Conservation (phyloP, 2,888 invertebrate species). For the Apocheima hispidaria region DNA sequence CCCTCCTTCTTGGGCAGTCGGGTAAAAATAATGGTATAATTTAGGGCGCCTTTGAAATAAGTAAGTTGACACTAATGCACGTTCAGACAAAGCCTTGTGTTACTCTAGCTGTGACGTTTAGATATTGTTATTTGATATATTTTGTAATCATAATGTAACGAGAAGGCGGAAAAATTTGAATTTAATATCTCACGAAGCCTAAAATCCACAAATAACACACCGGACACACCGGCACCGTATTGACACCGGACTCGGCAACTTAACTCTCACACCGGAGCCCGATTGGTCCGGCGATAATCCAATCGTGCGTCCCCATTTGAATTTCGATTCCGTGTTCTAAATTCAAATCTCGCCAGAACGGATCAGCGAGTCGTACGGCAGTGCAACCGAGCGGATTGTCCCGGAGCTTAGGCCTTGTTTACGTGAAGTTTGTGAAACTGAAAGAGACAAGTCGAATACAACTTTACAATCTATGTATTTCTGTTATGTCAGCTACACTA, state of each 20-base stretch:
- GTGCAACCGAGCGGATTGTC: slow-evolving; percentile 42
- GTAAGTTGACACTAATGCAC: slow-evolving; percentile 29
- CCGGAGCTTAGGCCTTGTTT: slow-evolving; percentile 40
- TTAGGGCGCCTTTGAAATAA: slow-evolving; percentile 1
- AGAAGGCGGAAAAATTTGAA: too few species aligned
- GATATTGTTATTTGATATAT: not conserved
- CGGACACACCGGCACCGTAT: too few species aligned
- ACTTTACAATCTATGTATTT: not conserved
- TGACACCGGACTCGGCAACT: slow-evolving; percentile 18
- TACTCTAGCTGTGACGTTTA: not conserved
- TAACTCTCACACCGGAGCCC: slow-evolving; percentile 17
- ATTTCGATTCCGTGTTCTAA: slow-evolving; percentile 50
- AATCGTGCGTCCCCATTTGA: slow-evolving; percentile 50
- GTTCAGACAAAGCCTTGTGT: slow-evolving; percentile 4
- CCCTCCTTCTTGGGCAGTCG: too few species aligned
- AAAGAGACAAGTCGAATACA: slow-evolving; percentile 6
- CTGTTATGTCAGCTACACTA: not conserved
- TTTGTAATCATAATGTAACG: not conserved
- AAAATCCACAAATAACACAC: too few species aligned
- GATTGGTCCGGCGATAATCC: slow-evolving; percentile 48
- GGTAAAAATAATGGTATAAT: not conserved
- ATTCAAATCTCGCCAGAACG: slow-evolving; percentile 48
- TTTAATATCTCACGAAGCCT: too few species aligned
- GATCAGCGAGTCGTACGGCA: slow-evolving; percentile 33
- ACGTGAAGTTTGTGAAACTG: slow-evolving; percentile 33